Base-by-base conservation (phyloP, 1,140 invertebrate genomes). In the Caerostris darwini region DNA sequence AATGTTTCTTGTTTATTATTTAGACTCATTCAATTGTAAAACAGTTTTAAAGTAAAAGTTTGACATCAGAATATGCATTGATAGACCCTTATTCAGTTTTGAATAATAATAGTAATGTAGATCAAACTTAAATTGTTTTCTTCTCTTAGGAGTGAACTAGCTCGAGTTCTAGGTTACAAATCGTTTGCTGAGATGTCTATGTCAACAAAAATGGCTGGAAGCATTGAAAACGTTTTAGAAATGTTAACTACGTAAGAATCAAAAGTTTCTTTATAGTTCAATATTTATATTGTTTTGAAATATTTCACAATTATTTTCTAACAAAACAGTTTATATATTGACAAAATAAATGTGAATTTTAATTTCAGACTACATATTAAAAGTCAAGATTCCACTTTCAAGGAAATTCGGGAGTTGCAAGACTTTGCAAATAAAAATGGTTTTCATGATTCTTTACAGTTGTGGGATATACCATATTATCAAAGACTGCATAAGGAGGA, bases 171-270 rank as follows among this genome's bases (percentile, higher is more conserved):
- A 82, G 98, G 98, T 0, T 99, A 97, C 96, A 96, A 97, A 86
- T 97, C 97, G 93, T 99, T 97, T 96, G 97, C 97, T 0, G 97
- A 99, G 58, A 97, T 99, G 97, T 98, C 98, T 58, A 98, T 99
- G 98, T 97, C 98, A 96, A 99, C 98, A 0, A 99, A 99, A 97
- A 99, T 99, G 98, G 98, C 98, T 4, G 97, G 97, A 59, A 97
- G 96, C 95, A 96, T 98, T n/a, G 97, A 98, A 54, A 98, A 97
- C 96, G 97, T 99, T 2, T 96, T 97, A 89, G 96, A 97, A 82
- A 97, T 98, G 94, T 96, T 99, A n/a, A 96, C 97, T 85, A 97
- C 96, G 94, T 96, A 82, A 2, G 96, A 97, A 95, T 19, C 93
- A 34, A 34, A 34, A 34, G 34, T 34, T 34, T 34, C 34, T 34